Base-by-base conservation (phyloP, 64 coral and sea anemone genomes). In the Montipora cactus region DNA sequence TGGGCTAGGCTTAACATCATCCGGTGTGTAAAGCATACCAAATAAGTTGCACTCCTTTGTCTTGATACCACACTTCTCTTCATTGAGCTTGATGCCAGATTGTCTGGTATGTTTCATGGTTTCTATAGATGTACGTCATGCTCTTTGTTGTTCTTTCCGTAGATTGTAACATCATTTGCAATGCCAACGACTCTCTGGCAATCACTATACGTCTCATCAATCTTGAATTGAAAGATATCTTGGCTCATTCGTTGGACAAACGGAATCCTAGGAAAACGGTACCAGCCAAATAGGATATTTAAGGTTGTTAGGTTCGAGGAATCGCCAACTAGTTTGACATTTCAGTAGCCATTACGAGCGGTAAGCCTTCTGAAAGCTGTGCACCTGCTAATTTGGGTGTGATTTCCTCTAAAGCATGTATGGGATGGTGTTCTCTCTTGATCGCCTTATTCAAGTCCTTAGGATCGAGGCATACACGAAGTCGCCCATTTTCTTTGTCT, bases 241-340 rank as follows among this genome's bases (percentile, higher is more conserved):
- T 92, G 90, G n/a, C 79, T 84, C 79, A 92, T 83, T 68, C 69
- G 78, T 73, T 77, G 80, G 72, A 80, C 90, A 85, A 92, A 92
- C 15, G 69, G 81, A 48, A 92, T 75, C 83, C 90, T 92, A 44
- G 76, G 79, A 55, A 92, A 92, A 84, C 80, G 49, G 50, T 77
- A 92, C 57, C 90, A 49, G 20, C 80, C 47, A 7, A 79, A 79
- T 49, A 47, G 76, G 49, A 5, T 50, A 49, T 79, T 49, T 19
- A 9, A 76, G 5, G 74, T 76, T 76, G 74, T 76, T 45, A 76
- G 5, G 25, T 44, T 45, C 8, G 76, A 79, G 16, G 46, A 79
- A 50, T 79, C 76, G 5, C 9, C 76, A 50, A 50, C 76, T 16
- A 50, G 45, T 79, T 79, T 79, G 47, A 79, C 76, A 79, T 79